These are phyloP conservation scores for Shargacucullia verbasci DNA, from an alignment of 2,888 invertebrate genomes.

Conservation along the genomic window DNA sequence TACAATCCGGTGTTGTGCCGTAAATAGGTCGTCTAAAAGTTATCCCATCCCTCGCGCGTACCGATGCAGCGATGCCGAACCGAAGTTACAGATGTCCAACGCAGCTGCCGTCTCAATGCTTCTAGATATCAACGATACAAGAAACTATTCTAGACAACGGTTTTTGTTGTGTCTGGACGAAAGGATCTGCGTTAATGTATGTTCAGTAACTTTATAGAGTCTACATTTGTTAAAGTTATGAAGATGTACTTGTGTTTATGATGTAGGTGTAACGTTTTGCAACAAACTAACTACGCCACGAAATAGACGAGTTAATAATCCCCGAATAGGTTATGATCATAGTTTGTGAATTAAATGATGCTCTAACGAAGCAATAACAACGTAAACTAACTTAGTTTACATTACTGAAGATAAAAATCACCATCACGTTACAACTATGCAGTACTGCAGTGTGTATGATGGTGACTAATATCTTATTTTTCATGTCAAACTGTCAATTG, in stretches of 20 bases:
- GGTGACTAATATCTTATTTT: no score
- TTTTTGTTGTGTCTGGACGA: slow-evolving; percentile 37
- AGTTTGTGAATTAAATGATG: slow-evolving; percentile 11
- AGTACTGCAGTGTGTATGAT: no score
- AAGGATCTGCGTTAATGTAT: slow-evolving; percentile 25
- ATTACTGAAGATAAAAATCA: no score
- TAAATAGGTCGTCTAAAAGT: slow-evolving; percentile 72
- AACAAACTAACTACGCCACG: slow-evolving; percentile 33
- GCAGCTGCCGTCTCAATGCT: slow-evolving; percentile 57
- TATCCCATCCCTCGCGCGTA: slow-evolving; percentile 60
- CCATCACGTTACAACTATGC: no score
- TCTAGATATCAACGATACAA: slow-evolving; percentile 46
- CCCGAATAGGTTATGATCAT: slow-evolving; percentile 4
- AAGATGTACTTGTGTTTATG: slow-evolving; percentile 7
- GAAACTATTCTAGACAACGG: slow-evolving; percentile 36
- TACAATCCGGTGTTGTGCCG: slow-evolving; percentile 60
- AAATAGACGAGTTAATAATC: slow-evolving; percentile 32
- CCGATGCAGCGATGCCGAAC: slow-evolving; percentile 61
- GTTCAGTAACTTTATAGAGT: neutral
- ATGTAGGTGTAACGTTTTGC: slow-evolving; percentile 20
- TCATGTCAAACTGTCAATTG: no score
- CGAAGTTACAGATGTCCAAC: slow-evolving; percentile 60
- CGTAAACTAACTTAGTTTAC: no score
- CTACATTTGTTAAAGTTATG: no score
- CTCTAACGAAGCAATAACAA: no score